phyloP scores from a whole-genome alignment of 2,888 invertebrate species.

The Apamea anceps region DNA sequence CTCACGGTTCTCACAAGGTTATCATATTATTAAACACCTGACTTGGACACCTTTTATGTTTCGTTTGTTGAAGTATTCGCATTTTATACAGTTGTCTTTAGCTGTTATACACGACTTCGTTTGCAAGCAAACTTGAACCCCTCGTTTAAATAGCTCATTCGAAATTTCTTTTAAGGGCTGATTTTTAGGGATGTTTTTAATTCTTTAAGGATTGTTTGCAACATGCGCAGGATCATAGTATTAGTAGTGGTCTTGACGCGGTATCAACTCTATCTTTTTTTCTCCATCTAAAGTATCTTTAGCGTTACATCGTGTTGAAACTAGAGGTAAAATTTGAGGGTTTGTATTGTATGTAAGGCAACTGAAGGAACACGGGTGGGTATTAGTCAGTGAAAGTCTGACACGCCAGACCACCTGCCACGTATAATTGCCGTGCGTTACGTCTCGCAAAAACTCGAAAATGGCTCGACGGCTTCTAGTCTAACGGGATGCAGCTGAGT shows the following conservation, averaged over 20 bases:
- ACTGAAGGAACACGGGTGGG: no score
- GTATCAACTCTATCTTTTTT: conserved; percentile 3
- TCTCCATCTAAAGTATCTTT: no score
- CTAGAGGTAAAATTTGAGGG: background rate
- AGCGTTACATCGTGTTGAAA: background rate
- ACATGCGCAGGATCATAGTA: conserved; percentile 55
- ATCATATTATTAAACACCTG: background rate
- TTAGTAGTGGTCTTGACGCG: conserved; percentile 25
- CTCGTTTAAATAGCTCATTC: background rate
- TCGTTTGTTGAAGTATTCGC: background rate
- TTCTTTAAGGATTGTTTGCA: conserved; percentile 20
- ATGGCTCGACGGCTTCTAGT: background rate
- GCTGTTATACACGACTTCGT: background rate
- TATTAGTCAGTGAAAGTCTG: no score
- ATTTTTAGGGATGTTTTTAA: no score
- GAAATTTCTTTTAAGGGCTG: background rate
- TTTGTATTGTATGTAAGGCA: background rate
- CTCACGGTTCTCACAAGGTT: conserved; percentile 41
- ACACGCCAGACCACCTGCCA: no score
- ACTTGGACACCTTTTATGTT: conserved; percentile 2
- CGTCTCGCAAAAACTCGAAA: no score
- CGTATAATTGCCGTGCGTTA: no score
- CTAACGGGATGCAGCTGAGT: background rate
- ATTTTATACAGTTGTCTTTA: background rate
- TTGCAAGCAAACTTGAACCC: background rate